A percentile compares a stretch with the other conserved stretches of the same genome.
These are phyloP conservation scores for Bombyx mori DNA, from an alignment of 1,140 invertebrate genomes.

Conservation along the genomic window DNA sequence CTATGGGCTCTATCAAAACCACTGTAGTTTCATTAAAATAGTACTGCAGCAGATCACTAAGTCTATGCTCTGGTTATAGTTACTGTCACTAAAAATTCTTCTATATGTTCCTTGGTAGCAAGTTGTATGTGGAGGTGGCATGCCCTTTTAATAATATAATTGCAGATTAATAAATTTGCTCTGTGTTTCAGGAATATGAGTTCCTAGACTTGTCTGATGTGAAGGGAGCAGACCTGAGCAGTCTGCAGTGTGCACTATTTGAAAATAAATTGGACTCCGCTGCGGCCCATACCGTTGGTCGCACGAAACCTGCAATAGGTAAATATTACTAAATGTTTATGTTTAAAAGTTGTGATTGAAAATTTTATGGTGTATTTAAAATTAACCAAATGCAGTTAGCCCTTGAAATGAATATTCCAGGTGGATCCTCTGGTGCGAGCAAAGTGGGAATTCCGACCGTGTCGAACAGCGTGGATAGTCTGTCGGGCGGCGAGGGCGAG, in stretches of 20 bases:
- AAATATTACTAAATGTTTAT: constrained; percentile 3
- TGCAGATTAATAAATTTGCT: constrained; percentile 29
- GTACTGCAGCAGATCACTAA: no score
- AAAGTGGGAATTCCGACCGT: constrained; percentile 56
- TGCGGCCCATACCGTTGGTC: constrained; percentile 27
- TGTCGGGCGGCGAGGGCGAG: constrained; percentile 65
- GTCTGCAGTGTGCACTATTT: constrained; percentile 65
- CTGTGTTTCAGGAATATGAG: constrained; percentile 70
- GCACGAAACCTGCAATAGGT: constrained; percentile 53
- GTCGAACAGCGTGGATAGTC: constrained; percentile 63
- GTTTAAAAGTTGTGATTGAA: background rate
- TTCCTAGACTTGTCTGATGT: constrained; percentile 72
- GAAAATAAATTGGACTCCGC: constrained; percentile 34
- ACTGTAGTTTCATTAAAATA: no score
- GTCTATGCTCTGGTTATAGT: no score
- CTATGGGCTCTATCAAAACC: no score
- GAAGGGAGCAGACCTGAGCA: constrained; percentile 67
- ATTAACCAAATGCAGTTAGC: background rate
- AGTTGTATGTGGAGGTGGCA: background rate
- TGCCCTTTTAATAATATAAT: constrained; percentile 1
- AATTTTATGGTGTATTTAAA: background rate
- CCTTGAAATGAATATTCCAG: no score
- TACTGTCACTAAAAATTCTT: background rate
- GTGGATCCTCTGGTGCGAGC: constrained; percentile 30
- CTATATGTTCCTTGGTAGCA: background rate